Percentiles rank a stretch among this genome's conserved stretches.
phyloP scores from a whole-genome alignment of 1,140 invertebrate species.

The Pemphigus obesinymphae region DNA sequence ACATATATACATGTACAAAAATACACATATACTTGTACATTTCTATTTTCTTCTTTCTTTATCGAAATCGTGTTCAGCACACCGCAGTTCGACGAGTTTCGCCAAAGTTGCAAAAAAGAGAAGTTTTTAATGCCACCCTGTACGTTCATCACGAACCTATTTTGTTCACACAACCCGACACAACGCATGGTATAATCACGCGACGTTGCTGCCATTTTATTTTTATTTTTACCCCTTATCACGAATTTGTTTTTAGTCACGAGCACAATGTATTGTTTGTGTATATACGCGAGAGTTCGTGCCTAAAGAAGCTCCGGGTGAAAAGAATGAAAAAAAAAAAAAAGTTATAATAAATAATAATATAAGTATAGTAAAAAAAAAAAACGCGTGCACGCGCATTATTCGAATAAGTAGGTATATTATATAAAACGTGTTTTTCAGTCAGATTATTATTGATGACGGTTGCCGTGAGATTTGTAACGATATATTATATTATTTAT shows the following conservation, averaged over 20 bases:
- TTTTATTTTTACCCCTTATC: constrained; percentile 5
- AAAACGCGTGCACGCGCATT: neutral
- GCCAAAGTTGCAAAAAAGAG: neutral
- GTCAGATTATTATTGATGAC: neutral
- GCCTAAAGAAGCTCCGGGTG: constrained; percentile 3
- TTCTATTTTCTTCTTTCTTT: neutral
- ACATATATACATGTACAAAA: neutral
- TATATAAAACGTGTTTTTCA: neutral
- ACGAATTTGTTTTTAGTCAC: constrained; percentile 37
- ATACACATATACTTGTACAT: neutral
- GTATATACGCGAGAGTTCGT: neutral
- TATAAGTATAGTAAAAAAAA: neutral
- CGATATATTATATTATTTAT: neutral
- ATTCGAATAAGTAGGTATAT: neutral
- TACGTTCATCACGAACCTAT: constrained; percentile 18
- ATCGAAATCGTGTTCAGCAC: neutral
- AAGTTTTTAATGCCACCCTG: neutral
- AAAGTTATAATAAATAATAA: constrained; percentile 5
- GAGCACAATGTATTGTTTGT: neutral
- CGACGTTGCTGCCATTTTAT: neutral
- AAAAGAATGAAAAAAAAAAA: neutral
- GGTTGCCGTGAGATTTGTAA: neutral
- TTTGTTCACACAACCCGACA: constrained; percentile 6
- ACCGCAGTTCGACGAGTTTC: neutral
- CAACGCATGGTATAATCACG: constrained; percentile 10